Base-by-base conservation (phyloP, 2,797 vertebrate genomes). In the Pyrocephalus nanus region DNA sequence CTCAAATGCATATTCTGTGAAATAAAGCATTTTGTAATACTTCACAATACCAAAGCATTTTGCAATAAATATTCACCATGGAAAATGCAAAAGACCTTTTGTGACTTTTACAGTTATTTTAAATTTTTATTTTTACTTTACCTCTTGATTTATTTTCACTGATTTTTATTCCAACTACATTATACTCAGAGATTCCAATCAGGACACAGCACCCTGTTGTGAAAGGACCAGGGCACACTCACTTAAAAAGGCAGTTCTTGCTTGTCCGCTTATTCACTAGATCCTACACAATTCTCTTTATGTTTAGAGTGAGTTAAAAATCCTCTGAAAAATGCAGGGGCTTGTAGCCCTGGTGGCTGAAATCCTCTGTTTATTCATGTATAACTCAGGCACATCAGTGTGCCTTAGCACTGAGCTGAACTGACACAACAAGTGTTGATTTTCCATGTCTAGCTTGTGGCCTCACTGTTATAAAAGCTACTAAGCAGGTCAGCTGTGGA, bases 301-400 rank as follows among this genome's bases (percentile, higher is more conserved):
- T 61, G 60, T 74, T 79, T 76, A 53, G 54, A 85, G 64, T 5
- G 72, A 93, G 92, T 77, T 83, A 80, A 95, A 92, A 94, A 91
- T 87, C 88, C 64, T 76, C 86, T 92, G 93, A 94, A 96, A 97
- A 93, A 95, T 91, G 90, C 84, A 93, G 43, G 18, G 83, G 4
- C 43, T 93, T 79, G 61, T 83, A 86, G 90, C 67, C 57, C 86
- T 94, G 74, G 67, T 93, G 83, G 83, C 62, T 93, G 91, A 94
- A 96, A 81, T 96, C 32, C n/a, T 95, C 94, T 90, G 85, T 92
- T 96, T 96, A 95, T 96, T 96, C 90, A 80, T 92, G 81, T 96
- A 96, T 89, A 93, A 81, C 88, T 93, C 93, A 75, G 83, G 65
- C 90, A 87, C 93, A 92, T 96, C 92, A 96, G 32, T 78, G 81